Evolutionary conservation across 2,113 vertebrate genomes (phyloP), one percentile per base, ranked within the genome.

Genomic region (Periophthalmus modestus): DNA sequence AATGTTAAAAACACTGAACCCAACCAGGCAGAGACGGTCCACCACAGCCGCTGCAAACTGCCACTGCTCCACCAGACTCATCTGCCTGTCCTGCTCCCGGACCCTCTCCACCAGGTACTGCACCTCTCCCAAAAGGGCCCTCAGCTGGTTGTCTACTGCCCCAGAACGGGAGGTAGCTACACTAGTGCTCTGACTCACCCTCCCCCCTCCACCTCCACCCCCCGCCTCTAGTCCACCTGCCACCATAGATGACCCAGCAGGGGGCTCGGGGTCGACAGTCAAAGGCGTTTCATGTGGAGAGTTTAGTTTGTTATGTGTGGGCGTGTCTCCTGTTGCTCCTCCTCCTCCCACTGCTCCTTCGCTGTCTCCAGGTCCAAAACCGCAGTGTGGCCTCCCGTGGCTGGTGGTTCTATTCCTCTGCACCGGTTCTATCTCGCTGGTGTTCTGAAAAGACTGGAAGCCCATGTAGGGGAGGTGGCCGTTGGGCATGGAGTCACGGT

Each of bases 1-100:
- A 79, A 95, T 93, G 90, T 94, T 95, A 84, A 95, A 94, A 72
- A 95, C 86, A 7, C 93, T 94, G 88, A 95, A 95, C 46, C 92
- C 94, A 54, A 95, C 89, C 72, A 95, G 87, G 71, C 93, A 95
- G 63, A 95, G 83, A 12, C 94, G 92, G 78, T 95, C 94, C 3
- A 95, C 93, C 72, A 95, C 94, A 0, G 93, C 92, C 0, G 93
- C 94, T 0, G 94, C 94, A 52, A 95, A 95, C 89, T 94, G 94
- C 94, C 94, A 95, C 89, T 95, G 92, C 78, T 93, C 92, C 0
- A 80, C 75, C 72, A 92, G 12, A 24, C 85, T 89, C 23, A 94
- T 80, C 66, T 84, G 91, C 76, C 93, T 85, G n/a, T 95, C 94
- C 82, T 94, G 94, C 73, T 92, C 92, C 0, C 92, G 89, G 11